phyloP scores from a whole-genome alignment of 1,140 invertebrate genomes.

The Neotoxoptera formosana region DNA sequence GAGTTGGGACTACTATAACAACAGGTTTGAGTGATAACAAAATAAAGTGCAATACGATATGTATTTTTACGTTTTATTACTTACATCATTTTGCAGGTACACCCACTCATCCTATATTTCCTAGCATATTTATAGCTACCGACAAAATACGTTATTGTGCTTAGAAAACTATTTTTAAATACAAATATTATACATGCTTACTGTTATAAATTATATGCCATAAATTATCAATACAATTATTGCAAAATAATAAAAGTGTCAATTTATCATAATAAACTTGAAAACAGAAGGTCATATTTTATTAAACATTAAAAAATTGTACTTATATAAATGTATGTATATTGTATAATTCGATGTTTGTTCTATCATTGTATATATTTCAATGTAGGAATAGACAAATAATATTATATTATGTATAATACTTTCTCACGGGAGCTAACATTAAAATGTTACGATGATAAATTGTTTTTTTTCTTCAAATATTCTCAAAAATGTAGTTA shows the following conservation, averaged over 20 bases:
- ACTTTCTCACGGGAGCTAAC: not conserved
- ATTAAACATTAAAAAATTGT: not conserved
- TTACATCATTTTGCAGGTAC: not conserved
- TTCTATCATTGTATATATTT: not conserved
- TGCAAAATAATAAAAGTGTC: slow-evolving; percentile 17
- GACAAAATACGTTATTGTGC: not conserved
- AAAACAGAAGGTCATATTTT: not conserved
- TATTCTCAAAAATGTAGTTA: not conserved
- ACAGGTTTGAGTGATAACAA: not conserved
- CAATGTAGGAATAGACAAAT: not conserved
- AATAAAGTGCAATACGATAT: not conserved
- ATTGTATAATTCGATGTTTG: not conserved
- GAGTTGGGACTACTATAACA: too few relatives aligned
- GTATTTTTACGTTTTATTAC: not conserved
- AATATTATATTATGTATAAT: not conserved
- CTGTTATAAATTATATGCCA: not conserved
- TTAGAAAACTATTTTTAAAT: not conserved
- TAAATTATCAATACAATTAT: slow-evolving; percentile 3
- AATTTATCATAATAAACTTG: not conserved
- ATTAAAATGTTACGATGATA: not conserved
- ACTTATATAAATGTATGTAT: not conserved
- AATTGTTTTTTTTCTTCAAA: not conserved
- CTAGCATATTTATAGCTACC: not conserved
- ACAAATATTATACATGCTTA: not conserved
- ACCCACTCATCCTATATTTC: not conserved